Conservation (phyloP, 1,140 invertebrate species). For the Drosophila ficusphila region DNA sequence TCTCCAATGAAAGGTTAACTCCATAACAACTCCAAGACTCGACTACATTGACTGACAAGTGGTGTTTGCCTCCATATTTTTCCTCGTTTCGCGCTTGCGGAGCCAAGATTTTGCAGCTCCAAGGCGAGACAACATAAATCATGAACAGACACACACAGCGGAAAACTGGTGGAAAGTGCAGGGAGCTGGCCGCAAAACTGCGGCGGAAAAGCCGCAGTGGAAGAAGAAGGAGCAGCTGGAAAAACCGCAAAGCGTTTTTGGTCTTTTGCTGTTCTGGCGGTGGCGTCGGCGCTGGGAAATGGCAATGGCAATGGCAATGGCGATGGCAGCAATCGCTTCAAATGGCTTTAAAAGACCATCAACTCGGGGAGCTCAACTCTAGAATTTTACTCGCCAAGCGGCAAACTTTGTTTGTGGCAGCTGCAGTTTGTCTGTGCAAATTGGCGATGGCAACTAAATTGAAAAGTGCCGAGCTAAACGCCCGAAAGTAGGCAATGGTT, state of each 20-base stretch:
- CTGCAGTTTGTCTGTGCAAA: conserved; percentile 75
- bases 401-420: conserved; percentile 60
- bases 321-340: conserved; percentile 43
- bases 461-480: conserved; percentile 70
- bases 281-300: conserved; percentile 27
- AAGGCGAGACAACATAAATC: conserved; percentile 73
- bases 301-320: conserved; percentile 47
- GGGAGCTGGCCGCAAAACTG: conserved; percentile 49
- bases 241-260: conserved; percentile 70
- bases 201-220: conserved; percentile 46
- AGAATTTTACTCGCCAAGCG: conserved; percentile 46
- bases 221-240: conserved; percentile 39
- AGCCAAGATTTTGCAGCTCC: conserved; percentile 19
- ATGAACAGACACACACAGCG: conserved; percentile 71
- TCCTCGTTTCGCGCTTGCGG: conserved; percentile 31
- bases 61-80: conserved; percentile 57
- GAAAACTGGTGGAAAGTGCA: conserved; percentile 33
- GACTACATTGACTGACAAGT: conserved; percentile 70
- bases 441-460: conserved; percentile 76
- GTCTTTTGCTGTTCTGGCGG: conserved; percentile 47
- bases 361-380: conserved; percentile 63
- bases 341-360: conserved; percentile 76
- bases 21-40: conserved; percentile 44
- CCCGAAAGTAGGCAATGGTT: conserved; percentile 66
- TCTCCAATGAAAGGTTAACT: conserved; percentile 44